Conservation (phyloP, 2,797 vertebrate species). For the Urophycis tenuis region DNA sequence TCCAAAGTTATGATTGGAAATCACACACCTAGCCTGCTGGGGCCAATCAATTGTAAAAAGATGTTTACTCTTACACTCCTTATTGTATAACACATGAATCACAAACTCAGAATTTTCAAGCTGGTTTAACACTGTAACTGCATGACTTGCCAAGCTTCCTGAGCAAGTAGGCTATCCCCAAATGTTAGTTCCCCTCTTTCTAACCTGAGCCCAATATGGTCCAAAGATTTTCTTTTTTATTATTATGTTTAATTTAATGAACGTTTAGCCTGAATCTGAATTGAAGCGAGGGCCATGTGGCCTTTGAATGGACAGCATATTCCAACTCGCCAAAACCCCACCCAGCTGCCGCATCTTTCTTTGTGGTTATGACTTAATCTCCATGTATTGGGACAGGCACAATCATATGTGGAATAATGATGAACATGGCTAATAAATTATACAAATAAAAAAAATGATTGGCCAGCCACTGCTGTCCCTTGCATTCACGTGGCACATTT, state of each 20-base stretch:
- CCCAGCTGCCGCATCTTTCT: slow-evolving; percentile 44
- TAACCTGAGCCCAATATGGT: slow-evolving; percentile 4
- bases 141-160: slow-evolving; percentile 37
- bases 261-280: not conserved
- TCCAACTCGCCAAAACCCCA: slow-evolving; percentile 22
- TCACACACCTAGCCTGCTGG: slow-evolving; percentile 4
- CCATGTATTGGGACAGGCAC: not conserved
- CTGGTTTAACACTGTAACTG: slow-evolving; percentile 40
- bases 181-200: slow-evolving; percentile 8
- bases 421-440: not conserved
- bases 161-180: slow-evolving; percentile 14
- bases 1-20: slow-evolving; percentile 12
- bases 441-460: not conserved
- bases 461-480: not conserved
- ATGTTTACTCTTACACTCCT: not conserved
- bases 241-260: not conserved
- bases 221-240: not conserved
- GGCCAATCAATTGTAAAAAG: not conserved
- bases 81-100: not conserved
- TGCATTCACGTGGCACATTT: not conserved
- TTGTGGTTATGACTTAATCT: slow-evolving; percentile 44
- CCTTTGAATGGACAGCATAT: slow-evolving; percentile 1
- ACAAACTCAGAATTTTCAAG: not conserved
- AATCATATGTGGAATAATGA: too few relatives aligned
- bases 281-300: not conserved